phyloP scores from a whole-genome alignment of 2,113 vertebrate species.

The Brachyhypopomus occidentalis region DNA sequence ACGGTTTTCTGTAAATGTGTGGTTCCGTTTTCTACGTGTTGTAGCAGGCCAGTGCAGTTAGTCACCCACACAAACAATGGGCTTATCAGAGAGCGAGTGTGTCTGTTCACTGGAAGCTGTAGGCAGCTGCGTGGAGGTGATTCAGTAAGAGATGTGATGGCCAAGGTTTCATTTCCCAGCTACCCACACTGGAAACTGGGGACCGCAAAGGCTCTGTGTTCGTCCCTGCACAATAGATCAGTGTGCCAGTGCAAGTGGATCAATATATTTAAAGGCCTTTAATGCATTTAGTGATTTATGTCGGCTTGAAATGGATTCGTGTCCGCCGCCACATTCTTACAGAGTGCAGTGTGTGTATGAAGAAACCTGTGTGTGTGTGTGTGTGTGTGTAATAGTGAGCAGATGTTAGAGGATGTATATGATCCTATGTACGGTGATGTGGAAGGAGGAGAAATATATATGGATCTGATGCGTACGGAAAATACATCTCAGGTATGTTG shows the following conservation, averaged over 20 bases:
- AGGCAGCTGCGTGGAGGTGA: background rate
- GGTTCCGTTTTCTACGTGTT: background rate
- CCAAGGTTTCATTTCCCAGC: background rate
- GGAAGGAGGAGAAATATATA: slow-evolving; percentile 93
- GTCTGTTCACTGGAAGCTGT: background rate
- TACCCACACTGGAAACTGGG: background rate
- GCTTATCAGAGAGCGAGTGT: background rate
- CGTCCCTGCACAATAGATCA: background rate
- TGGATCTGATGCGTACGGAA: slow-evolving; percentile 94
- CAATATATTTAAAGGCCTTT: too few relatives aligned
- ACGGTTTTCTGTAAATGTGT: slow-evolving; percentile 19
- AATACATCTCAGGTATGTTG: slow-evolving; percentile 76
- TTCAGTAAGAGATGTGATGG: background rate
- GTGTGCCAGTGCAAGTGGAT: too few relatives aligned
- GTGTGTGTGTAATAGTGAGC: slow-evolving; percentile 32
- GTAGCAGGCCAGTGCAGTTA: too few relatives aligned
- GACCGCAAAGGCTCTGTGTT: background rate
- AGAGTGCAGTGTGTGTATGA: too few relatives aligned
- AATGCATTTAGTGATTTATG: background rate
- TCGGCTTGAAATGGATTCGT: too few relatives aligned
- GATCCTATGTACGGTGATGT: slow-evolving; percentile 94
- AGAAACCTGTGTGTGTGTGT: slow-evolving; percentile 27
- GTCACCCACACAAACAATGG: background rate
- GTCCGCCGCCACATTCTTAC: too few relatives aligned
- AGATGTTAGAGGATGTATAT: slow-evolving; percentile 84